Conservation (phyloP, 1,140 invertebrate species). For the Drosophila pectinifera region DNA sequence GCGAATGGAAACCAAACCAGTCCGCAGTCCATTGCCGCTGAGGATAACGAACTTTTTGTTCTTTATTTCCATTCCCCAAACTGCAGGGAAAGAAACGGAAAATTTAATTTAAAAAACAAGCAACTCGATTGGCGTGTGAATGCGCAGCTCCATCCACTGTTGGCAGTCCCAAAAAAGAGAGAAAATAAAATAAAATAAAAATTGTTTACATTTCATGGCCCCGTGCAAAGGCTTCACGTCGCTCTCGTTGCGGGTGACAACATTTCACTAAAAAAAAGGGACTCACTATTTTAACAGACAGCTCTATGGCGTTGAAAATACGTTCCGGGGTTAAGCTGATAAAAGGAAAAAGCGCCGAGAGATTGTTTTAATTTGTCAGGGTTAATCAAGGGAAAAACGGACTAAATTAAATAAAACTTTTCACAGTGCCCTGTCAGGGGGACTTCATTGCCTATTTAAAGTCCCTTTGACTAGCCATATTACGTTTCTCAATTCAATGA, state of each 20-base stretch:
- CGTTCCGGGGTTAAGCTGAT: slow-evolving; percentile 20
- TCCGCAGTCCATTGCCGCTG: slow-evolving; percentile 12
- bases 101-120: slow-evolving; percentile 74
- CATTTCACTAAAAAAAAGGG: slow-evolving; percentile 1
- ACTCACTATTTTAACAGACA: slow-evolving; percentile 36
- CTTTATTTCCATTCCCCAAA: slow-evolving; percentile 51
- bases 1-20: slow-evolving; percentile 37
- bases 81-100: slow-evolving; percentile 28
- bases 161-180: slow-evolving; percentile 17
- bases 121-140: slow-evolving; percentile 70
- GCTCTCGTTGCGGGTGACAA: slow-evolving; percentile 31
- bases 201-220: slow-evolving; percentile 52
- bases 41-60: slow-evolving; percentile 59
- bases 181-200: slow-evolving; percentile 49
- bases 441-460: background rate
- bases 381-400: slow-evolving; percentile 38
- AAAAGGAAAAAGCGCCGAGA: background rate
- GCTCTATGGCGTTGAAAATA: slow-evolving; percentile 21
- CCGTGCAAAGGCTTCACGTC: slow-evolving; percentile 9
- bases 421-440: background rate
- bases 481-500: slow-evolving; percentile 6
- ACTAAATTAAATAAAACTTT: slow-evolving; percentile 3
- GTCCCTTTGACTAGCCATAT: background rate
- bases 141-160: slow-evolving; percentile 3
- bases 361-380: slow-evolving; percentile 26